phyloP scores from a whole-genome alignment of 2,113 vertebrate genomes.

The Numida meleagris region DNA sequence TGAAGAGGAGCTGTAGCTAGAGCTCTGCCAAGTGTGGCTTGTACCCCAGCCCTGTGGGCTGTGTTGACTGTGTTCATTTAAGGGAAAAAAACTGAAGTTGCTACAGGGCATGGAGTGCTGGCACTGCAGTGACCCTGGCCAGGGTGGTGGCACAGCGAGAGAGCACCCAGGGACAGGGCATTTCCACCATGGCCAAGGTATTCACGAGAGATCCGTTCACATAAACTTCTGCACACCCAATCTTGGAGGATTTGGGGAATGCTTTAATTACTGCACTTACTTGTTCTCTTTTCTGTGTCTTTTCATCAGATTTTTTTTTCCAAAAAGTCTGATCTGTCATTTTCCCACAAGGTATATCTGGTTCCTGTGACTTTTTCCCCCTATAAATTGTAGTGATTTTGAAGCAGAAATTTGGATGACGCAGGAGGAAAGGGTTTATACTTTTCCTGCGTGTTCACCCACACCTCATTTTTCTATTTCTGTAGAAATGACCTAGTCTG shows the following conservation, averaged over 20 bases:
- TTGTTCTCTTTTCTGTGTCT: not conserved
- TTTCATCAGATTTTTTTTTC: too few relatives aligned
- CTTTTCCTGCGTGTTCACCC: not conserved
- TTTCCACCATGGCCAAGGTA: not conserved
- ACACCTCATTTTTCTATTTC: not conserved
- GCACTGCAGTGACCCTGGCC: not conserved
- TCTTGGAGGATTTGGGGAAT: not conserved
- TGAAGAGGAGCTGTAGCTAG: not conserved
- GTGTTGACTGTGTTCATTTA: not conserved
- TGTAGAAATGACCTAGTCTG: not conserved
- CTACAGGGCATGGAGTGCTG: not conserved
- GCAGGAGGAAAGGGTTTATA: not conserved
- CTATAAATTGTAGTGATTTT: fast-evolving
- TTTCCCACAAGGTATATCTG: not conserved
- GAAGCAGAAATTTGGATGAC: not conserved
- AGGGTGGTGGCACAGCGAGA: not conserved
- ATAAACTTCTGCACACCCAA: not conserved
- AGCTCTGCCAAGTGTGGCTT: not conserved
- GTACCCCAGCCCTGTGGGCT: not conserved
- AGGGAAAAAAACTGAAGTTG: not conserved
- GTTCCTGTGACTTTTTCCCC: not conserved
- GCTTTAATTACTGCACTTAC: not conserved
- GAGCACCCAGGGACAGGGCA: not conserved
- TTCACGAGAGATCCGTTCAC: not conserved
- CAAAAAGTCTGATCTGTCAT: not conserved